Evolutionary conservation across 1,140 invertebrate genomes (phyloP).

Genomic region (Drosophila willistoni): DNA sequence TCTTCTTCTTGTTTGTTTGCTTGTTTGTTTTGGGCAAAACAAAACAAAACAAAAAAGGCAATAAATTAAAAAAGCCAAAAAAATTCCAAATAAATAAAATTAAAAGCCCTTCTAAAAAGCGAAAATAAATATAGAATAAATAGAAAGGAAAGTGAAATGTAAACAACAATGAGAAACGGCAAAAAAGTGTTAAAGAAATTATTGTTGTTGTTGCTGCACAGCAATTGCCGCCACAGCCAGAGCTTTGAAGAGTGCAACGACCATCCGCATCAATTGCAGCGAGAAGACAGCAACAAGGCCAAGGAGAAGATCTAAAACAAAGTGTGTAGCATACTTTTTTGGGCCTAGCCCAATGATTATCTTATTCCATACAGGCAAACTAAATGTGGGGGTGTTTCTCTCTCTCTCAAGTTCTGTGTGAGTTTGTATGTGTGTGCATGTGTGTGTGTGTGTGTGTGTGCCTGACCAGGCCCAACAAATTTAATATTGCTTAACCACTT

Average conservation of each 20-base stretch:
- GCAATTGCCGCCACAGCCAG: background rate
- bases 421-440: background rate
- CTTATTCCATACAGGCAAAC: conserved; percentile 28
- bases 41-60: background rate
- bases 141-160: conserved; percentile 41
- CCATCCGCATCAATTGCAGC: background rate
- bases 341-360: conserved; percentile 36
- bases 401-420: background rate
- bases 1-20: conserved; percentile 19
- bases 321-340: conserved; percentile 39
- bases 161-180: conserved; percentile 56
- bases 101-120: background rate
- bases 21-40: conserved; percentile 21
- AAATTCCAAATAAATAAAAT: conserved; percentile 4
- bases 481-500: background rate
- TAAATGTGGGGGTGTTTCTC: background rate
- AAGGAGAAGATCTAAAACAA: background rate
- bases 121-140: conserved; percentile 1
- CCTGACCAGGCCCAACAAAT: conserved; percentile 5
- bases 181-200: conserved; percentile 47
- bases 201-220: conserved; percentile 42
- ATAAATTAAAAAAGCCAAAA: conserved; percentile 21
- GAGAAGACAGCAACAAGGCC: background rate
- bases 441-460: background rate
- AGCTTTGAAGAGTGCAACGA: background rate